Percentiles rank a stretch among this genome's conserved stretches.
These are phyloP conservation scores for Dasysyrphus tricinctus DNA, from an alignment of 2,888 invertebrate species.

Conservation along the genomic window DNA sequence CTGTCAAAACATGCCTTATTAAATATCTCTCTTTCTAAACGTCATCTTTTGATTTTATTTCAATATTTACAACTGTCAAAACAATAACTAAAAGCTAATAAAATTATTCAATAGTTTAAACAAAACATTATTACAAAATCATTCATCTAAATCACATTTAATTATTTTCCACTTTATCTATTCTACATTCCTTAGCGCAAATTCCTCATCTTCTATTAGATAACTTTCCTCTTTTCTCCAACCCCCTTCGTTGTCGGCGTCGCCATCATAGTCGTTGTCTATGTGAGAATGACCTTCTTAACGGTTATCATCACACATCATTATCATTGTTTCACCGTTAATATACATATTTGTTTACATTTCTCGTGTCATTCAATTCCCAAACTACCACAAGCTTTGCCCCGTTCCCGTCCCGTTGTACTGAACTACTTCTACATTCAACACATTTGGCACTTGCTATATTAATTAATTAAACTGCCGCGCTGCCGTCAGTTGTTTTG, in stretches of 20 bases:
- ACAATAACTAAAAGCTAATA: slow-evolving; percentile 1
- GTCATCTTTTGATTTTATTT: not conserved
- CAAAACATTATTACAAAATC: slow-evolving; percentile 21
- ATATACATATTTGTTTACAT: slow-evolving; percentile 63
- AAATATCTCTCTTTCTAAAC: not conserved
- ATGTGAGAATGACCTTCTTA: slow-evolving; percentile 57
- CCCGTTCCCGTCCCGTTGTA: not conserved
- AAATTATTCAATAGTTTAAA: slow-evolving; percentile 31
- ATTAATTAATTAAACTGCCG: slow-evolving; percentile 73
- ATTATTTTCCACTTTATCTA: slow-evolving; percentile 16
- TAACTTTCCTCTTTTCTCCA: slow-evolving; percentile 6
- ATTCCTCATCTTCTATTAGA: slow-evolving; percentile 37
- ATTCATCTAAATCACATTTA: slow-evolving; percentile 25
- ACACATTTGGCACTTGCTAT: slow-evolving; percentile 63
- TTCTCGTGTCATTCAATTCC: slow-evolving; percentile 26
- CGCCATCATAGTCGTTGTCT: not conserved
- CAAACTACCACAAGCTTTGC: not conserved
- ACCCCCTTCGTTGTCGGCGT: not conserved
- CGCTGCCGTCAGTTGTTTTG: slow-evolving; percentile 39
- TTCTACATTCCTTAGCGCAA: slow-evolving; percentile 29
- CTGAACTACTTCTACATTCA: slow-evolving; percentile 2
- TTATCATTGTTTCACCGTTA: slow-evolving; percentile 68
- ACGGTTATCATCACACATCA: slow-evolving; percentile 59
- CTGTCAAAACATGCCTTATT: not conserved
- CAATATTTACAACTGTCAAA: slow-evolving; percentile 2